phyloP scores from a whole-genome alignment of 2,888 invertebrate species.

The Drosophila colorata region DNA sequence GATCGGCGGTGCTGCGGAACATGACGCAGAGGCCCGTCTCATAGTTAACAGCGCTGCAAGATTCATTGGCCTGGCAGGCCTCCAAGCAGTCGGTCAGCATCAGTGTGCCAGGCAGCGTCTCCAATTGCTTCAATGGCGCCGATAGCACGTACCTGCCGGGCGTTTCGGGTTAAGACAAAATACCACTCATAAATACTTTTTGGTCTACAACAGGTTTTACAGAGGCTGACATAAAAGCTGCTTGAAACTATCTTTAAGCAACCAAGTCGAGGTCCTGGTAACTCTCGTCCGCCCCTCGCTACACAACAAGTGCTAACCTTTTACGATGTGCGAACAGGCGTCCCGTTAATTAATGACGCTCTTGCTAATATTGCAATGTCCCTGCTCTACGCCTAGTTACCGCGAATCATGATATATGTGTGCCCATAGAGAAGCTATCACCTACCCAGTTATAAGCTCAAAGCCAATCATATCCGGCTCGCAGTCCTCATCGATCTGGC shows the following conservation, averaged over 20 bases:
- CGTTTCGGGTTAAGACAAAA: slow-evolving; percentile 66
- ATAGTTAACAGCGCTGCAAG: slow-evolving; percentile 97
- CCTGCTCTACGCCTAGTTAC: slow-evolving; percentile 61
- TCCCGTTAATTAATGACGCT: slow-evolving; percentile 46
- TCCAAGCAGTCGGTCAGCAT: slow-evolving; percentile 98
- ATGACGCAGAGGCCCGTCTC: slow-evolving; percentile 97
- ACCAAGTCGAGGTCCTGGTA: slow-evolving; percentile 10
- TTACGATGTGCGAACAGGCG: slow-evolving; percentile 68
- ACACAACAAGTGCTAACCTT: slow-evolving; percentile 17
- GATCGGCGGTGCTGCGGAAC: slow-evolving; percentile 93
- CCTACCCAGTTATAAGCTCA: slow-evolving; percentile 94
- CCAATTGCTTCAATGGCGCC: slow-evolving; percentile 94
- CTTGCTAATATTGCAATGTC: slow-evolving; percentile 30
- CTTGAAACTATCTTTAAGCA: not conserved
- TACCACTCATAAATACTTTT: slow-evolving; percentile 67
- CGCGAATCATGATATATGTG: slow-evolving; percentile 37
- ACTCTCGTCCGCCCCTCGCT: slow-evolving; percentile 6
- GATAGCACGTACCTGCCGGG: slow-evolving; percentile 89
- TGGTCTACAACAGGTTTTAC: slow-evolving; percentile 43
- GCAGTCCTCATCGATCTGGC: slow-evolving; percentile 89
- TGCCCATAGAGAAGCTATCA: slow-evolving; percentile 38
- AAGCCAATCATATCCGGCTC: slow-evolving; percentile 96
- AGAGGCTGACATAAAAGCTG: slow-evolving; percentile 13
- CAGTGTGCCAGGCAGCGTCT: slow-evolving; percentile 95
- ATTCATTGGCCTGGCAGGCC: slow-evolving; percentile 96